phyloP scores from a whole-genome alignment of 2,113 vertebrate species.

The Psittacus erithacus region DNA sequence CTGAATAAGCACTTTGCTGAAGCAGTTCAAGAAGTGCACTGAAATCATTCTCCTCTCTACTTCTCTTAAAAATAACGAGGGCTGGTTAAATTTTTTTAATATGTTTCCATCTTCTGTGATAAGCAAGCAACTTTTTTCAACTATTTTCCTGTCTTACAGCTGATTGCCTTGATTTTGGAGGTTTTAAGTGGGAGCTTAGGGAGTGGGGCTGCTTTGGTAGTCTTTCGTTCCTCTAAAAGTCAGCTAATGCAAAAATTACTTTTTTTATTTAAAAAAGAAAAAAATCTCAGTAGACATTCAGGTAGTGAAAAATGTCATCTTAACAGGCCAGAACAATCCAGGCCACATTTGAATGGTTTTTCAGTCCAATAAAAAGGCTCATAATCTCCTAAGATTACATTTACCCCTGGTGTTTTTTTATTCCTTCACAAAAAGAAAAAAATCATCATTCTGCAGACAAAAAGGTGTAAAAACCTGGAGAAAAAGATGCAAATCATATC shows the following conservation, averaged over 20 bases:
- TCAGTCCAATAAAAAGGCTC: constrained; percentile 18
- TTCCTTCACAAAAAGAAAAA: neutral
- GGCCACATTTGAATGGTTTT: neutral
- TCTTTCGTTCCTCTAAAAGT: constrained; percentile 12
- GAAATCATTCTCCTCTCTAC: neutral
- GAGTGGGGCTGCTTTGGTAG: neutral
- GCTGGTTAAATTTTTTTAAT: neutral
- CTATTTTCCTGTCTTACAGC: neutral
- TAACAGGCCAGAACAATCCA: neutral
- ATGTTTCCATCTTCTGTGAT: neutral
- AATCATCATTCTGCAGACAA: neutral
- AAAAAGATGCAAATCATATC: neutral
- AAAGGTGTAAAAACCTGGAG: neutral
- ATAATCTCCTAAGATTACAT: neutral
- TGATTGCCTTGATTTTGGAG: neutral
- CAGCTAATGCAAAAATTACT: constrained; percentile 64
- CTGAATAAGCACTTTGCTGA: constrained; percentile 37
- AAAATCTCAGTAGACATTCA: neutral
- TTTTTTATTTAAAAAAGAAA: constrained; percentile 18
- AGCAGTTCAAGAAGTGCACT: neutral
- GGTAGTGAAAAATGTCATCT: constrained; percentile 44
- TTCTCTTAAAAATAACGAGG: neutral
- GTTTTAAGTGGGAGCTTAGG: neutral
- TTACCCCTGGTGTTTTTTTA: neutral
- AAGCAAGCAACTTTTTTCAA: neutral